These are phyloP conservation scores for Julus scanicus DNA, from an alignment of 2,888 invertebrate species.

Conservation along the genomic window DNA sequence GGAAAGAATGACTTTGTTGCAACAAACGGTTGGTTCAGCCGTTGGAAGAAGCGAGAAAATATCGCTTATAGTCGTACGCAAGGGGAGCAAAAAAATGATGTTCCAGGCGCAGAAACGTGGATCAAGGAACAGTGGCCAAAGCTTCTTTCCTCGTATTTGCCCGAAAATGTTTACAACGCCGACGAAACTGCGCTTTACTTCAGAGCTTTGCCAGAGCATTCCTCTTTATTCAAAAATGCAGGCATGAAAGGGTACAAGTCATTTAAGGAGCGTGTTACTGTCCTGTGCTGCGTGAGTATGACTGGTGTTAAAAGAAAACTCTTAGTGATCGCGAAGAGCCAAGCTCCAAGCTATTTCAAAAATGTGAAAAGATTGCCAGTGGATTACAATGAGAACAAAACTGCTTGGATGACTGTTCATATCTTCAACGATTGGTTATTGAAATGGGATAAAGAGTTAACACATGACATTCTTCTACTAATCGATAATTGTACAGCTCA, in stretches of 20 bases:
- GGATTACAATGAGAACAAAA: neutral
- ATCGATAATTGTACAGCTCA: conserved; percentile 32
- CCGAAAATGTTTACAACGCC: conserved; percentile 16
- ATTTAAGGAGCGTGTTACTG: neutral
- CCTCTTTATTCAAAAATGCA: neutral
- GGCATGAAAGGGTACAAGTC: neutral
- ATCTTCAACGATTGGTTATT: conserved; percentile 17
- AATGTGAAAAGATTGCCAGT: conserved; percentile 1
- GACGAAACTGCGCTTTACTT: conserved; percentile 40
- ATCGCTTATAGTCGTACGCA: neutral
- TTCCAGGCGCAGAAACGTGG: neutral
- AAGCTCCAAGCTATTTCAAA: neutral
- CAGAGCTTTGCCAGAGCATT: neutral
- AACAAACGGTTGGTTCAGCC: neutral
- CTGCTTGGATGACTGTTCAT: neutral
- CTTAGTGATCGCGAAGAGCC: neutral
- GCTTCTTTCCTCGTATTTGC: neutral
- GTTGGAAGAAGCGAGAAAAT: neutral
- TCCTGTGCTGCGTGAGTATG: conserved; percentile 9
- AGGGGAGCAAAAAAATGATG: neutral
- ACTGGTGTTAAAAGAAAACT: neutral
- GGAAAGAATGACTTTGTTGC: neutral
- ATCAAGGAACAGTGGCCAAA: neutral
- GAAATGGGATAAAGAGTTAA: conserved; percentile 34
- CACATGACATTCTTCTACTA: neutral